Evolutionary conservation across 2,888 invertebrate species (phyloP), one percentile per base, ranked within the genome.

Genomic region (Caenorhabditis doughertyi): DNA sequence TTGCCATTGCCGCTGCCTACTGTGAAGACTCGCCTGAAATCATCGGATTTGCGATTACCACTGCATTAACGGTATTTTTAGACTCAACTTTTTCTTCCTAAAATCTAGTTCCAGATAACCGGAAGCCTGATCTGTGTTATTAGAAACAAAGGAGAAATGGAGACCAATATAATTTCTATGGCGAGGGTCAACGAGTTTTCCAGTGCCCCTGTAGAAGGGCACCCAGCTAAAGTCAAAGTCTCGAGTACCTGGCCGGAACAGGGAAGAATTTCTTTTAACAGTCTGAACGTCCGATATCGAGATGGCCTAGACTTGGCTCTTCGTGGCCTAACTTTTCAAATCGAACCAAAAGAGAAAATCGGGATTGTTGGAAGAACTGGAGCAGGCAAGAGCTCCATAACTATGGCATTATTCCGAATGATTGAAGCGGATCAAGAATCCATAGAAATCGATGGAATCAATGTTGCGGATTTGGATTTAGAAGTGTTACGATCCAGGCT

Each of bases 321-420:
- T 80, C 95, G 95, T 58, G 95, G 95, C 84, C 94, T 97, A 84
- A 94, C 94, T 56, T 96, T 96, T 92, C 93, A 94, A 64, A 95
- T 97, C 35, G 94, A 94, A 64, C 95, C 96, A 42, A 95, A 95
- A 51, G 96, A 97, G 93, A 97, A 97, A 94, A 92, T 94, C 27
- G 92, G 92, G 21, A 92, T 92, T 64, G 92, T 92, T 13, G 92
- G 92, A 51, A 81, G 92, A 77, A 92, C 92, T 9, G 92, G 92
- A 53, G 91, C 92, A 5, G 91, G 97, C 90, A 97, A 97, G 93
- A 96, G 96, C 74, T 96, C 96, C 87, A 94, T 97, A 91, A 96
- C 96, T 7, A 93, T 96, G 64, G 95, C 96, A 0, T 93, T 97
- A 49, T 97, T 97, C 94, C 95, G 96, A 92, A 95, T 97, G 88